A percentile compares a stretch with the other conserved stretches of the same genome.
Conservation (phyloP, 2,797 vertebrate species). For the Anomalospiza imberbis region DNA sequence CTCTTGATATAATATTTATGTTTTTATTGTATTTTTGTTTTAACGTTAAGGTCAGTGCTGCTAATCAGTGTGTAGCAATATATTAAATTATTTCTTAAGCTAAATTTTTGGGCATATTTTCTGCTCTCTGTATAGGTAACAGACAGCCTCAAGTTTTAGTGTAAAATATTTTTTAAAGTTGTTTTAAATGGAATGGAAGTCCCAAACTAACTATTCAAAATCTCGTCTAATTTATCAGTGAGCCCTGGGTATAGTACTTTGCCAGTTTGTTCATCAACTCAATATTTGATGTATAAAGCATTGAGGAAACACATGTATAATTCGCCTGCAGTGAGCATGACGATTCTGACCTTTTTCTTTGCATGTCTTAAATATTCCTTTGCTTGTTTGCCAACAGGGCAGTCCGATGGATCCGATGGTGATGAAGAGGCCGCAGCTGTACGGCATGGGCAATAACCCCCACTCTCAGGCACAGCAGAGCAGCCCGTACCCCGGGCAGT, state of each 20-base stretch:
- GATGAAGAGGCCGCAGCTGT: slow-evolving; percentile 92
- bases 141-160: not conserved
- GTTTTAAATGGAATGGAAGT: not conserved
- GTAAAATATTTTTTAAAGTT: not conserved
- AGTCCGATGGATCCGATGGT: slow-evolving; percentile 87
- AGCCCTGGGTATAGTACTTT: not conserved
- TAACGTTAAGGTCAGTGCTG: not conserved
- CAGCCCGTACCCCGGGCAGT: slow-evolving; percentile 82
- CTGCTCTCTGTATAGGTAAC: not conserved
- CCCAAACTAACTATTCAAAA: not conserved
- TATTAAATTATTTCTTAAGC: not conserved
- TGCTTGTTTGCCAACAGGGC: slow-evolving; percentile 75
- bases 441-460: slow-evolving; percentile 83
- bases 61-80: not conserved
- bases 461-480: slow-evolving; percentile 87
- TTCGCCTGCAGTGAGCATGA: fast-evolving
- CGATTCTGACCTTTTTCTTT: not conserved
- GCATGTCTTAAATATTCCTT: not conserved
- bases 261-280: not conserved
- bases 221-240: not conserved
- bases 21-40: not conserved
- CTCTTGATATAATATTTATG: not conserved
- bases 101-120: not conserved
- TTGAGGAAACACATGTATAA: not conserved
- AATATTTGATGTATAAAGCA: not conserved